These are phyloP conservation scores for Grallaria varia DNA, from an alignment of 2,113 vertebrate species.

Conservation along the genomic window DNA sequence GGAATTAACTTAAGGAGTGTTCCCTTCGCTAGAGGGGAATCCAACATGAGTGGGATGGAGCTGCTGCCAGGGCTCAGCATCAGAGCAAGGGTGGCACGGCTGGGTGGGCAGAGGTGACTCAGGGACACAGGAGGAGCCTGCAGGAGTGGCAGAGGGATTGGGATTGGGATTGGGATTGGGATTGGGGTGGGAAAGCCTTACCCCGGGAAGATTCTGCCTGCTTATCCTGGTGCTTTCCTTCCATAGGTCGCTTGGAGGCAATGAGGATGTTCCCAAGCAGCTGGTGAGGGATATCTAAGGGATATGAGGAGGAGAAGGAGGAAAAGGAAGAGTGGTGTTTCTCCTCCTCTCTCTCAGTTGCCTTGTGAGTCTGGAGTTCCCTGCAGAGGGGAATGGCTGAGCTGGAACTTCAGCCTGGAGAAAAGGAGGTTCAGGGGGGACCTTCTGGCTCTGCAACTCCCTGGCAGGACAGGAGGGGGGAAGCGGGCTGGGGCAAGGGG, in stretches of 20 bases:
- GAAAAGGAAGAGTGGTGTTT: too few species aligned
- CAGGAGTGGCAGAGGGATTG: too few species aligned
- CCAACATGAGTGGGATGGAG: constrained; percentile 5
- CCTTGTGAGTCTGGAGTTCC: too few species aligned
- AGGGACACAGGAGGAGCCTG: neutral
- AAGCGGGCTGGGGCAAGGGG: too few species aligned
- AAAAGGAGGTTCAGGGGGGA: neutral
- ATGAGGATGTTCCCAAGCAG: neutral
- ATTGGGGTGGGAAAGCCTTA: neutral
- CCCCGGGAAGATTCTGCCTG: neutral
- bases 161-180: too few species aligned
- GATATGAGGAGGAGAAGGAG: neutral
- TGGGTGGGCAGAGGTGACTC: neutral
- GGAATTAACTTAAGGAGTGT: constrained; percentile 2
- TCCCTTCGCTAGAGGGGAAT: neutral
- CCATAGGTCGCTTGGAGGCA: neutral
- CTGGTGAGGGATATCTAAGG: neutral
- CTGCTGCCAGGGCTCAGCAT: neutral
- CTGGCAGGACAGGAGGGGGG: neutral
- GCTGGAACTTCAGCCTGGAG: neutral
- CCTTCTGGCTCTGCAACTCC: neutral
- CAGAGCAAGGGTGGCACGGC: neutral
- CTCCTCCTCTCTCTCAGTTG: neutral
- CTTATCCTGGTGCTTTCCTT: neutral
- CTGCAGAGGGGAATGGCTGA: too few species aligned